These are phyloP conservation scores for Caloenas nicobarica DNA, from an alignment of 2,113 vertebrate species.

Conservation along the genomic window DNA sequence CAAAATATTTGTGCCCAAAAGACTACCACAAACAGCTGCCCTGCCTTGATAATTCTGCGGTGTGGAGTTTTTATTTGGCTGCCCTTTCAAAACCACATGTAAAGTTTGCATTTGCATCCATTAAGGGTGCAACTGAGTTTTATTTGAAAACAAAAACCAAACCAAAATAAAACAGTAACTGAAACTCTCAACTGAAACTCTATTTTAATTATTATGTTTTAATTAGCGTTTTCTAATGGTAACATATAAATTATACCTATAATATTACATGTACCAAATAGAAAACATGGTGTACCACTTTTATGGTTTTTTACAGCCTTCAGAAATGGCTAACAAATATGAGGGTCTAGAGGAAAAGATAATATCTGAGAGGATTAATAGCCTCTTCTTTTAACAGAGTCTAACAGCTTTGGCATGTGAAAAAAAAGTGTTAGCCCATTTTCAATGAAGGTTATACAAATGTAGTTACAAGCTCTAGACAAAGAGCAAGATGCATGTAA, in stretches of 20 bases:
- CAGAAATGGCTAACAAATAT: not conserved
- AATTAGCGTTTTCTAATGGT: not conserved
- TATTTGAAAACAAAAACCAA: not conserved
- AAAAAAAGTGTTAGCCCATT: not conserved
- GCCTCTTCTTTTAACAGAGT: not conserved
- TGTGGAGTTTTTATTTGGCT: not conserved
- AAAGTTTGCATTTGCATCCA: not conserved
- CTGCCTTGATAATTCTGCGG: not conserved
- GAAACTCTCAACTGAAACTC: not conserved
- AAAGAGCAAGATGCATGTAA: not conserved
- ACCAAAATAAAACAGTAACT: not conserved
- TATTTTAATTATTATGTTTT: not conserved
- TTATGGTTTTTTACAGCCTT: not conserved
- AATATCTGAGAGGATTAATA: not conserved
- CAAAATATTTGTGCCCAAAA: slow-evolving; percentile 17
- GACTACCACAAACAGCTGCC: not conserved
- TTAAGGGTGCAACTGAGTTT: not conserved
- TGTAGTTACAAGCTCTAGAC: not conserved
- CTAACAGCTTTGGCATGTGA: not conserved
- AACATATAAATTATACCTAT: not conserved
- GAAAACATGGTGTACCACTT: not conserved
- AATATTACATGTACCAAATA: not conserved
- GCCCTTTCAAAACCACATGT: not conserved
- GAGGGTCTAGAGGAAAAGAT: not conserved
- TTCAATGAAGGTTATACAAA: not conserved